Evolutionary conservation across 2,113 vertebrate genomes (phyloP).

Genomic region (Eptesicus fuscus): DNA sequence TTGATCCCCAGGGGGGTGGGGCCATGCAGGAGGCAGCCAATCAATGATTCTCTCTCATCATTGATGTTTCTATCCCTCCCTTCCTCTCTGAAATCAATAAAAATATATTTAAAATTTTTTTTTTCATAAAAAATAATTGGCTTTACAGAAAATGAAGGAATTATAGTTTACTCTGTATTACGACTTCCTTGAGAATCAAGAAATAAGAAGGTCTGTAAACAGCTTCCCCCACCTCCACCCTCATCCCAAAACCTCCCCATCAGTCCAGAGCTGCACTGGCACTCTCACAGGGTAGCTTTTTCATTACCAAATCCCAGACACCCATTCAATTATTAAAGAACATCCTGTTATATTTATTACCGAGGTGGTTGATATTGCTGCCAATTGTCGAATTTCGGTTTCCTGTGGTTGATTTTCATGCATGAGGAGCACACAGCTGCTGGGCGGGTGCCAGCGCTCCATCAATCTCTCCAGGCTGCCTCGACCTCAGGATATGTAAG

Average conservation of each 20-base stretch:
- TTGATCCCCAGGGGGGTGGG: too few relatives aligned
- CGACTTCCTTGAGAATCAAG: slow-evolving; percentile 37
- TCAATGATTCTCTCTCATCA: too few relatives aligned
- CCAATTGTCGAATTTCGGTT: slow-evolving; percentile 80
- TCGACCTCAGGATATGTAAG: slow-evolving; percentile 81
- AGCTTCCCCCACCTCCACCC: neutral
- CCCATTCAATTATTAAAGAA: slow-evolving; percentile 81
- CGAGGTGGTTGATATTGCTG: slow-evolving; percentile 75
- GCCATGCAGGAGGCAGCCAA: too few relatives aligned
- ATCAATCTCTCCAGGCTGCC: slow-evolving; percentile 80
- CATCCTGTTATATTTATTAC: slow-evolving; percentile 82
- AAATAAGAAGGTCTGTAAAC: neutral
- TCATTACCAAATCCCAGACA: slow-evolving; percentile 75
- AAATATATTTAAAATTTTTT: too few relatives aligned
- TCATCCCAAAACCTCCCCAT: neutral
- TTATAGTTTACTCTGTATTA: neutral
- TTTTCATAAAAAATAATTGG: neutral
- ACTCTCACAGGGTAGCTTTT: slow-evolving; percentile 61
- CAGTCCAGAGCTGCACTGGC: neutral
- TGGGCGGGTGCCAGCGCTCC: slow-evolving; percentile 71
- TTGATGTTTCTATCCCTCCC: too few relatives aligned
- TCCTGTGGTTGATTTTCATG: slow-evolving; percentile 84
- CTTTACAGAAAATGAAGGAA: slow-evolving; percentile 7
- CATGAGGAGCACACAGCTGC: slow-evolving; percentile 73
- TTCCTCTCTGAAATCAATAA: too few relatives aligned